phyloP scores from a whole-genome alignment of 2,797 vertebrate genomes.

The Okamejei kenojei region DNA sequence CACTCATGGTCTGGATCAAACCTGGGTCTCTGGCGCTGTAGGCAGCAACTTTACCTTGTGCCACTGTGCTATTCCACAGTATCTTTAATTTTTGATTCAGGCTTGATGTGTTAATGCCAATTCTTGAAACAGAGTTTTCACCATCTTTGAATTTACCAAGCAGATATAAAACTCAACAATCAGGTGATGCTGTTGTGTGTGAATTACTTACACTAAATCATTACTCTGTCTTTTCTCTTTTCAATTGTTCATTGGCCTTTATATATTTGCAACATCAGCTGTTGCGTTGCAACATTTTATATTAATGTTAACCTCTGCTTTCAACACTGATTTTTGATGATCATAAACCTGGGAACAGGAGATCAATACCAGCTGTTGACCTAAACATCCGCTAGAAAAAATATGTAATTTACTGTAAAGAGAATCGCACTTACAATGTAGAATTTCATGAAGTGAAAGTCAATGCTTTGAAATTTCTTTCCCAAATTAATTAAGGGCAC shows the following conservation, averaged over 20 bases:
- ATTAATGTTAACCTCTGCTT: background rate
- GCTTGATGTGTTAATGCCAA: background rate
- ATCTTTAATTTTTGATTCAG: background rate
- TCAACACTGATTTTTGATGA: background rate
- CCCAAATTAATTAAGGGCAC: background rate
- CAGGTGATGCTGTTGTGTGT: background rate
- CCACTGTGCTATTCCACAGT: too few species aligned
- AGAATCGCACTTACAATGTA: background rate
- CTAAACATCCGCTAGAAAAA: background rate
- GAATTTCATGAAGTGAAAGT: background rate
- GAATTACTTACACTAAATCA: background rate
- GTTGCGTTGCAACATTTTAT: background rate
- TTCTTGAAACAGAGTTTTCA: background rate
- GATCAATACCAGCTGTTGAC: background rate
- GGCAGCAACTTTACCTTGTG: too few species aligned
- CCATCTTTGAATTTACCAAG: background rate
- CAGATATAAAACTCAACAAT: background rate
- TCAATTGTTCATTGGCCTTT: background rate
- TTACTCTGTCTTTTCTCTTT: background rate
- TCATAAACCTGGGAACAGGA: background rate
- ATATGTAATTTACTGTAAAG: background rate
- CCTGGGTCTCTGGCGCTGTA: too few species aligned
- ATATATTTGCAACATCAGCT: background rate
- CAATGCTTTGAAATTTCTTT: conserved; percentile 3
- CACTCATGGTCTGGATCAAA: too few species aligned